Evolutionary conservation across 2,888 invertebrate genomes (phyloP), one percentile per base, ranked within the genome.

Genomic region (Dichetophora obliterata): DNA sequence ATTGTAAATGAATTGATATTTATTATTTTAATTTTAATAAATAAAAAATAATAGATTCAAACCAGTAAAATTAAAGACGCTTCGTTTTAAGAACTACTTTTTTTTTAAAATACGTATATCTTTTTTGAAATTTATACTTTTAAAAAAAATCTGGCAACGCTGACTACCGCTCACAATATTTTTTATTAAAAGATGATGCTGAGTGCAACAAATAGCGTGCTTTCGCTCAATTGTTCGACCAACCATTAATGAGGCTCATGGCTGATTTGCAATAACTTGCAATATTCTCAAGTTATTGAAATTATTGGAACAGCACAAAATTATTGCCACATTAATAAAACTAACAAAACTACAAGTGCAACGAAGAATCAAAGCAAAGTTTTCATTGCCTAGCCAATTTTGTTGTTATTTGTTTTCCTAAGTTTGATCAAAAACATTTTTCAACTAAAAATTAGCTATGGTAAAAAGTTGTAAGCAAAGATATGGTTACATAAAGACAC

Each of bases 191-290:
- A 43, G 43, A 43, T 59, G 22, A 54, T 14, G 48, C 54, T 57
- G 37, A 34, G 57, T 16, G 54, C 31, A 59, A 27, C 37, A 78
- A 77, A 73, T 27, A 52, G 66, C 79, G 71, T 43, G 43, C 24
- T 22, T 61, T 43, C 76, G 43, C n/a, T 50, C 79, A 79, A 80
- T 43, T 71, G 57, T 57, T 57, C 78, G 70, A 75, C 22, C 75
- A 37, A 31, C 52, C 48, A 50, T 50, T 50, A 50, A 68, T 50
- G 50, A 68, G 50, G 68, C 68, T 68, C 50, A 68, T 24, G 14
- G n/a, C 63, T 31, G 34, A 63, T 27, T 59, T 63, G 63, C 37
- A 37, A 37, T 57, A 22, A 68, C 22, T 43, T 22, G 66, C 68
- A 27, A 34, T 72, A 24, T 50, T 59, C 57, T 71, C 54, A 59